Evolutionary conservation across 1,140 invertebrate genomes (phyloP), one percentile per base, ranked within the genome.

Genomic region (Sycobia sp.): DNA sequence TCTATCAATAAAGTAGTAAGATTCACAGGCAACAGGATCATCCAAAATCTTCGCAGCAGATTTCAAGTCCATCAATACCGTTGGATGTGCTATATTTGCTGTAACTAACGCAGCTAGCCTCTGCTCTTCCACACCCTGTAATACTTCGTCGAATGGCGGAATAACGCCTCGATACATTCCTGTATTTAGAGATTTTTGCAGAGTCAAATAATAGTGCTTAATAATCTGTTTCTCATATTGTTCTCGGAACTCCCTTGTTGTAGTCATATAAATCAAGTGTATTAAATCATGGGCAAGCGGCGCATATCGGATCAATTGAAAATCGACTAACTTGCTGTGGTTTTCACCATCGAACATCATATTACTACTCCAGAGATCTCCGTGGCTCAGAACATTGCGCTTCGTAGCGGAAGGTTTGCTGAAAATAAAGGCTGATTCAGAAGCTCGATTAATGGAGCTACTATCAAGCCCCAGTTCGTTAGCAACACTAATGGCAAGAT

Each of bases 291-390:
- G 81, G 0, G 80, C 79, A 4, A 84, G 71, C 2, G 85, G 84
- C 10, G 73, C 73, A 20, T 85, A 85, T 9, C 85, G 78, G 2
- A 82, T 68, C 3, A 84, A 68, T 73, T 88, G 86, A 61, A 85
- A 88, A 69, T 89, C 87, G 1, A 89, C 82, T 1, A 89, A 68
- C 2, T 85, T 65, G 57, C 86, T 86, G 8, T 82, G 74, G 11
- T 78, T 73, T 2, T 82, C 78, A 7, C 38, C 34, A 14, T 67
- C 39, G 38, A 86, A 83, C 68, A 89, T 80, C 10, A 88, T 71
- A 70, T 89, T 89, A 66, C 86, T 87, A 1, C 79, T 71, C 86
- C 87, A 88, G 4, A 88, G 66, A 75, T 89, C 86, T 0, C 84
- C 84, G 71, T 89, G 88, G 18, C 77, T 76, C 0, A 87, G 67